Conservation (phyloP, 2,113 vertebrate species). For the Gallinago undulata region DNA sequence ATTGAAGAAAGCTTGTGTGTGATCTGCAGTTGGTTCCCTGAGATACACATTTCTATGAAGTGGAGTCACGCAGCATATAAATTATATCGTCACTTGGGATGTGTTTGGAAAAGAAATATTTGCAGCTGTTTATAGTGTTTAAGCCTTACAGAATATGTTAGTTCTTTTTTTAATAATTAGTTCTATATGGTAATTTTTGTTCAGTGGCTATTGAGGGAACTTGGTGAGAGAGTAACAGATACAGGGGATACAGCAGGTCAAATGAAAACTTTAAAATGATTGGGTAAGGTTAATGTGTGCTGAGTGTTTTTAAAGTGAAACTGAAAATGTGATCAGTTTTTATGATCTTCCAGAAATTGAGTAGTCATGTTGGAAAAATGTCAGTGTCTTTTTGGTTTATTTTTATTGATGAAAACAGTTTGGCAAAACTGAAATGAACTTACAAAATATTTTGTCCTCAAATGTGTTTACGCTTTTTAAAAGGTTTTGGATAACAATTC, state of each 20-base stretch:
- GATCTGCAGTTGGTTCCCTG: slow-evolving; percentile 57
- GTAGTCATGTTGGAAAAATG: neutral
- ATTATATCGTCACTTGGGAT: slow-evolving; percentile 13
- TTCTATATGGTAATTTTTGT: neutral
- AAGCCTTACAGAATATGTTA: neutral
- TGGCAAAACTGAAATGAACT: neutral
- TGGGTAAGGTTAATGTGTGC: neutral
- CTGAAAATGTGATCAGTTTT: neutral
- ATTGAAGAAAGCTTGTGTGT: slow-evolving; percentile 65
- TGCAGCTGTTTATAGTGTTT: slow-evolving; percentile 54
- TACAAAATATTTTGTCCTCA: neutral
- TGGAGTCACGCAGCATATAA: slow-evolving; percentile 12
- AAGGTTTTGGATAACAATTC: neutral
- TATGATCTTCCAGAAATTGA: neutral
- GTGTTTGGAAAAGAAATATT: slow-evolving; percentile 54
- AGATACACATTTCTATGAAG: slow-evolving; percentile 18
- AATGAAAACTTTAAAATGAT: neutral
- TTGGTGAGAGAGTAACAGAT: neutral
- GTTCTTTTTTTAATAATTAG: neutral
- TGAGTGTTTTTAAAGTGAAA: neutral
- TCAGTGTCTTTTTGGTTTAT: neutral
- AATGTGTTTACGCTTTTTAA: neutral
- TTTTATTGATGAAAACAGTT: neutral
- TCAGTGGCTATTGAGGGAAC: neutral
- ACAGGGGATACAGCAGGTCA: neutral